Conservation (phyloP, 2,113 vertebrate species). For the Ia io region DNA sequence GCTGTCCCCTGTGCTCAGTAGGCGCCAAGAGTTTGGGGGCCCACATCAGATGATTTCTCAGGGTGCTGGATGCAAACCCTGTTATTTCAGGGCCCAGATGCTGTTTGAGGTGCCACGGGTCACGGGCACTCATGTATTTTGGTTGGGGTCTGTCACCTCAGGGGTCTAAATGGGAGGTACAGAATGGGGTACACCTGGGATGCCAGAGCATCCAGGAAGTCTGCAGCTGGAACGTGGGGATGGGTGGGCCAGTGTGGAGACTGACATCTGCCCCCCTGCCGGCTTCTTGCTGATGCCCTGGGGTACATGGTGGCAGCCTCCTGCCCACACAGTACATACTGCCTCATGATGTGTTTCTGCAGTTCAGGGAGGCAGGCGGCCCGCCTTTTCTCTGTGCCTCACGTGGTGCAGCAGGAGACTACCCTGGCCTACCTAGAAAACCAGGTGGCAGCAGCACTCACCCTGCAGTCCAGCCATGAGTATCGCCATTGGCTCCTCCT, state of each 20-base stretch:
- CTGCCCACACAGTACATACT: background rate
- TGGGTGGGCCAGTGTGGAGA: background rate
- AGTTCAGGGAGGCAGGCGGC: slow-evolving; percentile 94
- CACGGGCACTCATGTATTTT: background rate
- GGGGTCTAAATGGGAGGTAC: background rate
- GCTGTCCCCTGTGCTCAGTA: background rate
- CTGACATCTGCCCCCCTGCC: background rate
- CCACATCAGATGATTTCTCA: background rate
- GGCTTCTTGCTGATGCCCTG: background rate
- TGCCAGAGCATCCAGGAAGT: background rate
- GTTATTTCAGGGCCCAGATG: background rate
- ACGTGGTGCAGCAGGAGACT: slow-evolving; percentile 94
- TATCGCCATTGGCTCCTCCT: slow-evolving; percentile 98
- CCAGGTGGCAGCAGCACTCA: slow-evolving; percentile 92
- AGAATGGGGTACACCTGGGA: background rate
- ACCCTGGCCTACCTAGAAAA: slow-evolving; percentile 96
- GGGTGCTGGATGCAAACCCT: background rate
- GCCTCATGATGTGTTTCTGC: background rate
- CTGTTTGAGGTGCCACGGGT: background rate
- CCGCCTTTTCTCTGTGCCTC: slow-evolving; percentile 93
- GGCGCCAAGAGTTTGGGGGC: background rate
- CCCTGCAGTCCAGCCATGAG: slow-evolving; percentile 92
- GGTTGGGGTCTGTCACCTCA: background rate
- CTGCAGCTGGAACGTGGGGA: background rate
- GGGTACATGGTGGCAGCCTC: background rate